Percentiles rank a stretch among this genome's conserved stretches.
Evolutionary conservation across 2,113 vertebrate genomes (phyloP).

Genomic region (Elephantulus edwardii): DNA sequence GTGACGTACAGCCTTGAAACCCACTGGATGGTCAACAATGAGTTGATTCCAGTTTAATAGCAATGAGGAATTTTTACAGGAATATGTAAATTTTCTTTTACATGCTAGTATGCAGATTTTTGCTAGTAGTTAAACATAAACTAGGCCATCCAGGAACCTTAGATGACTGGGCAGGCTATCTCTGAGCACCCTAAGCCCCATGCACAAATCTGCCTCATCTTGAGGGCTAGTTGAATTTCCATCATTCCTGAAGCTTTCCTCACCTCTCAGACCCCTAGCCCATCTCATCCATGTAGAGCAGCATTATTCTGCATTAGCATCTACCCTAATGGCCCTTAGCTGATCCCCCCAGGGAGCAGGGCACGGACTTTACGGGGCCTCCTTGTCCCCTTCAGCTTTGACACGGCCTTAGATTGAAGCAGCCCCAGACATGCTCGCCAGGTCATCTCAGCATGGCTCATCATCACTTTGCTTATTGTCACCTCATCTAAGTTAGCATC

Average conservation of each 20-base stretch:
- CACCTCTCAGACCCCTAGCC: neutral
- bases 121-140: neutral
- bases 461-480: neutral
- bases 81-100: neutral
- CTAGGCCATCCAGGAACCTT: neutral
- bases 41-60: too few species aligned
- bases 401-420: neutral
- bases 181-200: neutral
- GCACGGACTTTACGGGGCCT: neutral
- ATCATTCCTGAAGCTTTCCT: neutral
- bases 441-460: neutral
- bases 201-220: neutral
- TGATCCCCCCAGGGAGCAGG: conserved; percentile 46
- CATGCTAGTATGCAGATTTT: neutral
- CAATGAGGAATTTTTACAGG: neutral
- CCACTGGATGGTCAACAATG: too few species aligned
- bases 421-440: neutral
- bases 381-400: conserved; percentile 5
- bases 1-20: too few species aligned
- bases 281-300: neutral
- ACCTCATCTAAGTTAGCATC: neutral
- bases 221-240: neutral
- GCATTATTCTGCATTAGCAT: neutral
- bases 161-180: neutral
- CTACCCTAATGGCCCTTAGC: neutral